Evolutionary conservation across 2,113 vertebrate genomes (phyloP), one percentile per base, ranked within the genome.

Genomic region (Calidris pygmaea): DNA sequence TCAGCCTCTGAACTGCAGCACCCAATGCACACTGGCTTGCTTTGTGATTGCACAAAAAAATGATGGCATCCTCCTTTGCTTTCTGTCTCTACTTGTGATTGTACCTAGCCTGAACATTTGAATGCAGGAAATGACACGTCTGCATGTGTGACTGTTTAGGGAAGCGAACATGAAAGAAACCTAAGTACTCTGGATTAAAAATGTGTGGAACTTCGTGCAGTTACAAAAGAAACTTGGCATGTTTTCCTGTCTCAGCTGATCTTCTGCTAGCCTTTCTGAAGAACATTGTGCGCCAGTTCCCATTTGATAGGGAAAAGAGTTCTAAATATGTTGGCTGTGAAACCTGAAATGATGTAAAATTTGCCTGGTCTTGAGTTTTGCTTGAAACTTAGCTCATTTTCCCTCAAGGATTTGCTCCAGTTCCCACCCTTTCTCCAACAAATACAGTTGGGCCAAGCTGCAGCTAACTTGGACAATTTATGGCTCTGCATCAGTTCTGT

Each of bases 301-400:
- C 27, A 63, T 78, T 75, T 84, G 9, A 48, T 12, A 72, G 56
- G 34, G 52, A 75, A 50, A 66, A 84, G 23, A 37, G 13, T 68
- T 86, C 32, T 68, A 84, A 90, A 78, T 30, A 56, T 32, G 15
- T 34, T 95, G 93, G 93, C 91, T 91, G 60, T 66, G 67, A 93
- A 95, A 76, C 20, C 8, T 67, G 74, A 87, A 95, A 50, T 79
- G 3, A 71, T 85, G 50, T 43, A 76, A 95, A 75, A 92, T 79
- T 83, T 91, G 41, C 67, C 29, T 30, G 23, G 12, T 85, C 47
- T 66, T 47, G 32, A 87, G 26, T 87, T 92, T 83, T 76, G 26
- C 39, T 85, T 92, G 77, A 94, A 95, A 70, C 14, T 53, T 48
- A 95, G 32, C 18, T 94, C 32, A 50, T 91, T 91, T 89, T 83